These are phyloP conservation scores for Scaptomyza pallida DNA, from an alignment of 1,140 invertebrate genomes.

Conservation along the genomic window DNA sequence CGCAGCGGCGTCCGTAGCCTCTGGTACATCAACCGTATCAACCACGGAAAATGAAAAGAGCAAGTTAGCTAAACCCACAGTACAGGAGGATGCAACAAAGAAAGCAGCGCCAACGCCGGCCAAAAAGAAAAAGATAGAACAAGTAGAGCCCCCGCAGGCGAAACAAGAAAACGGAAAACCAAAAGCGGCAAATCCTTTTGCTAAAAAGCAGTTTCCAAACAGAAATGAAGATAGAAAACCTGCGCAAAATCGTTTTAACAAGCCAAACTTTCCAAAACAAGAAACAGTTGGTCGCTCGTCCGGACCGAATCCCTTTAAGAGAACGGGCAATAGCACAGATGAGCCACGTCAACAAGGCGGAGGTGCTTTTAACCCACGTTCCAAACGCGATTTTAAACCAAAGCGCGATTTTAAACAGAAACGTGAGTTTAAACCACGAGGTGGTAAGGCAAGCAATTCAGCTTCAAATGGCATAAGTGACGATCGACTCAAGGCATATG, in stretches of 20 bases:
- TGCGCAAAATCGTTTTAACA: slow-evolving; percentile 43
- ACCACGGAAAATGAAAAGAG: neutral
- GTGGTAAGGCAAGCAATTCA: slow-evolving; percentile 28
- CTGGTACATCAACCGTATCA: neutral
- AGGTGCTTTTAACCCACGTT: slow-evolving; percentile 30
- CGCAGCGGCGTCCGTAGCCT: slow-evolving; percentile 35
- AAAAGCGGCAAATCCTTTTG: slow-evolving; percentile 23
- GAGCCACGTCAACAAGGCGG: neutral
- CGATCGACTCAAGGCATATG: slow-evolving; percentile 93
- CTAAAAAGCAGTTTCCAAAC: slow-evolving; percentile 20
- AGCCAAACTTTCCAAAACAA: neutral
- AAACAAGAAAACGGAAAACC: neutral
- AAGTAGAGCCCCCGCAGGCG: neutral
- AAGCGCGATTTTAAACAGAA: too few relatives aligned
- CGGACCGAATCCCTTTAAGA: slow-evolving; percentile 59
- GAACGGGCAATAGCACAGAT: slow-evolving; percentile 8
- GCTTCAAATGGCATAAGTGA: slow-evolving; percentile 84
- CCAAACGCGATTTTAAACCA: slow-evolving; percentile 54
- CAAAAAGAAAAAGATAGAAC: slow-evolving; percentile 3
- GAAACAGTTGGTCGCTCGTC: neutral
- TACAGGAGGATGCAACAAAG: neutral
- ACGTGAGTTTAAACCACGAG: slow-evolving; percentile 51
- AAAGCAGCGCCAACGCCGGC: neutral
- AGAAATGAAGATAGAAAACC: slow-evolving; percentile 15
- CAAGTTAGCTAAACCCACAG: neutral